Conservation (phyloP, 1,140 invertebrate genomes). For the Triops cancriformis region DNA sequence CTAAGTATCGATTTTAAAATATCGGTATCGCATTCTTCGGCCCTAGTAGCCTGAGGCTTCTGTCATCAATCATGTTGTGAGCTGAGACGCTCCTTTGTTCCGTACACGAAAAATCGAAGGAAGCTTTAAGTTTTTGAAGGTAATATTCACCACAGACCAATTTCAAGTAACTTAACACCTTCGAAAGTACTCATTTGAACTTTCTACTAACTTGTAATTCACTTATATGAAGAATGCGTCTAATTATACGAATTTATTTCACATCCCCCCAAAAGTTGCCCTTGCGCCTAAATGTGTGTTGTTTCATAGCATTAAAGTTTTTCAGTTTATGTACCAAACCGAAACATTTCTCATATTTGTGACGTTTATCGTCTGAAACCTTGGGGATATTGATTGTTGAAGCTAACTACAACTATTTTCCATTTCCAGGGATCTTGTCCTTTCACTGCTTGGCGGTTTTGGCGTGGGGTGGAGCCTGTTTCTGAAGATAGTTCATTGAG, state of each 20-base stretch:
- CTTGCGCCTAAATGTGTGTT: too few relatives aligned
- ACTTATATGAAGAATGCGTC: too few relatives aligned
- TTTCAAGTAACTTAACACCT: too few relatives aligned
- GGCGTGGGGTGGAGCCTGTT: neutral
- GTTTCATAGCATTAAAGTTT: too few relatives aligned
- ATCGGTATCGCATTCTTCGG: neutral
- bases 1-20: neutral
- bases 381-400: too few relatives aligned
- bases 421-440: neutral
- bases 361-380: too few relatives aligned
- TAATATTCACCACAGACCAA: neutral
- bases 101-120: neutral
- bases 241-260: too few relatives aligned
- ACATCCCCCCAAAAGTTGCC: too few relatives aligned
- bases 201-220: too few relatives aligned
- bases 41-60: neutral
- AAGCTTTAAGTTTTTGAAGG: neutral
- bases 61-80: conserved; percentile 6
- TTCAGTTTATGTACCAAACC: too few relatives aligned
- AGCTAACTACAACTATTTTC: neutral
- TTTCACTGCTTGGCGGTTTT: neutral
- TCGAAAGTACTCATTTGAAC: too few relatives aligned
- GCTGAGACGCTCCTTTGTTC: neutral
- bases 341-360: too few relatives aligned
- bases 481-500: neutral